Conservation (phyloP, 2,888 invertebrate genomes). For the Agonopterix alstromeriana region DNA sequence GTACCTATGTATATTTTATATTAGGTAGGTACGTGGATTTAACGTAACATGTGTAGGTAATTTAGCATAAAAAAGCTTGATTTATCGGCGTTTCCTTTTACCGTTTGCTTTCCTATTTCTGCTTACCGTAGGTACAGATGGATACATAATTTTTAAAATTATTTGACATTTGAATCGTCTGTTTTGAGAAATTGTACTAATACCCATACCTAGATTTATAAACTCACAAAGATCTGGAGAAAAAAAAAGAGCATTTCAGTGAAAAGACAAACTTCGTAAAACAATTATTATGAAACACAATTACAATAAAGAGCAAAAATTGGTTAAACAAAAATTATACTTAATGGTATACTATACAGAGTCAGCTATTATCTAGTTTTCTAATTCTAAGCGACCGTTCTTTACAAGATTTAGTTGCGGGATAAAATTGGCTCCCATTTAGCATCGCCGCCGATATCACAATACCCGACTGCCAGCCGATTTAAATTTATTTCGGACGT, state of each 20-base stretch:
- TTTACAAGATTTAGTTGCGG: slow-evolving; percentile 58
- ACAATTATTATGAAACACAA: background rate
- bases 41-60: slow-evolving; percentile 1
- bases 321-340: background rate
- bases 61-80: background rate
- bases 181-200: background rate
- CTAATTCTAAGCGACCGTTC: slow-evolving; percentile 35
- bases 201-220: background rate
- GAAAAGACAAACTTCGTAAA: too few relatives aligned
- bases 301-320: background rate
- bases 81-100: slow-evolving; percentile 1
- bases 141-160: too few relatives aligned
- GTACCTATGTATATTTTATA: too few relatives aligned
- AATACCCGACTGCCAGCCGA: slow-evolving; percentile 74
- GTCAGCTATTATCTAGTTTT: background rate
- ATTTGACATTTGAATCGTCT: background rate
- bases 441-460: slow-evolving; percentile 71
- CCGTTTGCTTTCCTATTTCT: background rate
- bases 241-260: too few relatives aligned
- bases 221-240: too few relatives aligned
- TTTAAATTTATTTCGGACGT: slow-evolving; percentile 77
- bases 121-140: background rate
- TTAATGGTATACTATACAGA: background rate
- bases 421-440: slow-evolving; percentile 69
- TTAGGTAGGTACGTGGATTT: background rate